phyloP scores from a whole-genome alignment of 2,797 vertebrate genomes.

The Gastrophryne carolinensis region DNA sequence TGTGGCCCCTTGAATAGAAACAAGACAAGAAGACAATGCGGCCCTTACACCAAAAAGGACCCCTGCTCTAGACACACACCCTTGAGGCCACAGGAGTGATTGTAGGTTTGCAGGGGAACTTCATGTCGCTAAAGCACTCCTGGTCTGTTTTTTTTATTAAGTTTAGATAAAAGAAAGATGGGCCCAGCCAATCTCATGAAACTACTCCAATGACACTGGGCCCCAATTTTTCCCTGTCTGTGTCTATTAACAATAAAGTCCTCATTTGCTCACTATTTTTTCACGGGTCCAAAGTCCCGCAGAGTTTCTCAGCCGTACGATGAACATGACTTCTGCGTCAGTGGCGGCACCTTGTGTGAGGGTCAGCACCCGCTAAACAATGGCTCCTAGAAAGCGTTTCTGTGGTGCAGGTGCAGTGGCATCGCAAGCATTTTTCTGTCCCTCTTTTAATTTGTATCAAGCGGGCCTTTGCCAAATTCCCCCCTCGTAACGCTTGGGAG shows the following conservation, averaged over 20 bases:
- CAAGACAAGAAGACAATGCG: too few relatives aligned
- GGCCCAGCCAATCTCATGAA: too few relatives aligned
- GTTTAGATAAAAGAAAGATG: too few relatives aligned
- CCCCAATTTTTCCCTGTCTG: not conserved
- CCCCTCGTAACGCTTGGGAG: slow-evolving; percentile 11
- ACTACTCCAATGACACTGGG: too few relatives aligned
- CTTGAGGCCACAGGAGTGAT: too few relatives aligned
- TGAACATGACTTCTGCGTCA: slow-evolving; percentile 6
- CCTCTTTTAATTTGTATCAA: slow-evolving; percentile 17
- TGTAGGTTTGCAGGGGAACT: too few relatives aligned
- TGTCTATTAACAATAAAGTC: not conserved
- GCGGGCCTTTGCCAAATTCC: slow-evolving; percentile 22
- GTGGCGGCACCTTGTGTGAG: not conserved
- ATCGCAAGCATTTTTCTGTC: slow-evolving; percentile 10
- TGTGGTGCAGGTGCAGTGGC: slow-evolving; percentile 11
- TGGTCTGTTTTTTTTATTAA: too few relatives aligned
- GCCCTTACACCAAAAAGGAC: too few relatives aligned
- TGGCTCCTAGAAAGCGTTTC: not conserved
- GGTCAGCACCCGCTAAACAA: slow-evolving; percentile 15
- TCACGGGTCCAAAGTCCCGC: not conserved
- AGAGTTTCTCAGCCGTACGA: not conserved
- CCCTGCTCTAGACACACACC: too few relatives aligned
- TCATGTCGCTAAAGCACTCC: too few relatives aligned
- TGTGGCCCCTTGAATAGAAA: too few relatives aligned
- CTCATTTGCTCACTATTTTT: slow-evolving; percentile 26